Conservation (phyloP, 2,888 invertebrate genomes). For the Lasioglossum marginatum region DNA sequence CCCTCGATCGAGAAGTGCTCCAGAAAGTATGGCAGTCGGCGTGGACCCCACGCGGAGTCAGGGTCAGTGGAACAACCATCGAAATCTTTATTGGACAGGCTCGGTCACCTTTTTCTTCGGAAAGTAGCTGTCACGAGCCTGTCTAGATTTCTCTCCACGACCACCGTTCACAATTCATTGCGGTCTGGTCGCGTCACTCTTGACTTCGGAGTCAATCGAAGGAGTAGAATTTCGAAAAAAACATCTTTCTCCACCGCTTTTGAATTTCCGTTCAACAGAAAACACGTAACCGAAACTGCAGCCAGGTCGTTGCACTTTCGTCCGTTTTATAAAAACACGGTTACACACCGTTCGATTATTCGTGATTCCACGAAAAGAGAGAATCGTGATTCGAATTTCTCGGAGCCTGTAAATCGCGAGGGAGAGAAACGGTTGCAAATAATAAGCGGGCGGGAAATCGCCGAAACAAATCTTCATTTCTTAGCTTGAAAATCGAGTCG, state of each 20-base stretch:
- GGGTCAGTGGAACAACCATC: constrained; percentile 78
- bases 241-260: constrained; percentile 24
- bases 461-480: constrained; percentile 82
- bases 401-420: constrained; percentile 43
- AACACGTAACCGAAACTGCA: constrained; percentile 37
- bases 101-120: constrained; percentile 73
- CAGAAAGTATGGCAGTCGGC: constrained; percentile 64
- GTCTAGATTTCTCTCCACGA: constrained; percentile 50
- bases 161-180: constrained; percentile 52
- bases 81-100: constrained; percentile 75
- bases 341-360: not conserved
- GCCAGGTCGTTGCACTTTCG: not conserved
- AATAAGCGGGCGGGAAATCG: constrained; percentile 41
- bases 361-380: not conserved
- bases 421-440: constrained; percentile 16
- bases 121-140: constrained; percentile 69
- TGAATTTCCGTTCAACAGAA: constrained; percentile 24
- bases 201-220: constrained; percentile 57
- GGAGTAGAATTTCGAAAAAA: constrained; percentile 63
- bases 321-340: not conserved
- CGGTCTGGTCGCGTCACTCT: constrained; percentile 37
- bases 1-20: constrained; percentile 69
- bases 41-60: constrained; percentile 80
- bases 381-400: constrained; percentile 3
- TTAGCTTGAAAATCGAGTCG: constrained; percentile 36